A percentile compares a stretch with the other conserved stretches of the same genome.
Conservation (phyloP, 1,140 invertebrate species). For the Neuroterus valhalla region DNA sequence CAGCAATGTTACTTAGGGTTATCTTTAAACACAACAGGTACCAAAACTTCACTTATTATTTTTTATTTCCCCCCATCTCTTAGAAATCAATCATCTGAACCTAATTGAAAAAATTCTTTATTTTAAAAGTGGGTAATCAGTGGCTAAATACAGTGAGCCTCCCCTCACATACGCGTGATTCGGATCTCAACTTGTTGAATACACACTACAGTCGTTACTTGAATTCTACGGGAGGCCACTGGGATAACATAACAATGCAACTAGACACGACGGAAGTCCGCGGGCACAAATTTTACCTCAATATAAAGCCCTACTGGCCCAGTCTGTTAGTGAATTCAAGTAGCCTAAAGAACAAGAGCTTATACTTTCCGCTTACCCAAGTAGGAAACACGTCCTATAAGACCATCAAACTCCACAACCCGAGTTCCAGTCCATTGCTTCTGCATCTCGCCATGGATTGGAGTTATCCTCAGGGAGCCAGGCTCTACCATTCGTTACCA, state of each 20-base stretch:
- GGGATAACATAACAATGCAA: constrained; percentile 83
- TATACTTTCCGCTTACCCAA: constrained; percentile 87
- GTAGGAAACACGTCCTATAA: constrained; percentile 85
- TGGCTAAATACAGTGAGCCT: constrained; percentile 84
- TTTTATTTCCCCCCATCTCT: constrained; percentile 4
- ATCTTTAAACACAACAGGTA: constrained; percentile 78
- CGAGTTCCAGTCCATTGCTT: constrained; percentile 77
- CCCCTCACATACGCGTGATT: constrained; percentile 78
- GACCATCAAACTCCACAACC: constrained; percentile 79
- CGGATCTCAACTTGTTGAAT: constrained; percentile 79
- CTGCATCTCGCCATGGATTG: constrained; percentile 80
- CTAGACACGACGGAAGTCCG: constrained; percentile 86
- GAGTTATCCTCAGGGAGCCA: constrained; percentile 74
- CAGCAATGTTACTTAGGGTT: constrained; percentile 86
- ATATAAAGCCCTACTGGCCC: constrained; percentile 86
- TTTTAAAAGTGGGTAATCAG: constrained; percentile 75
- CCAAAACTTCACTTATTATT: constrained; percentile 5
- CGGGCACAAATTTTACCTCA: constrained; percentile 82
- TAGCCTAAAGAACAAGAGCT: constrained; percentile 69
- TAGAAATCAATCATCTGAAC: not conserved
- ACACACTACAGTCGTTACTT: constrained; percentile 76
- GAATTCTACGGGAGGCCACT: constrained; percentile 73
- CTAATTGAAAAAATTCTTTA: not conserved
- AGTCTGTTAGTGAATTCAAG: constrained; percentile 67
- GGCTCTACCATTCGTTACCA: constrained; percentile 59